Evolutionary conservation across 2,113 vertebrate genomes (phyloP).

Genomic region (Saccopteryx bilineata): DNA sequence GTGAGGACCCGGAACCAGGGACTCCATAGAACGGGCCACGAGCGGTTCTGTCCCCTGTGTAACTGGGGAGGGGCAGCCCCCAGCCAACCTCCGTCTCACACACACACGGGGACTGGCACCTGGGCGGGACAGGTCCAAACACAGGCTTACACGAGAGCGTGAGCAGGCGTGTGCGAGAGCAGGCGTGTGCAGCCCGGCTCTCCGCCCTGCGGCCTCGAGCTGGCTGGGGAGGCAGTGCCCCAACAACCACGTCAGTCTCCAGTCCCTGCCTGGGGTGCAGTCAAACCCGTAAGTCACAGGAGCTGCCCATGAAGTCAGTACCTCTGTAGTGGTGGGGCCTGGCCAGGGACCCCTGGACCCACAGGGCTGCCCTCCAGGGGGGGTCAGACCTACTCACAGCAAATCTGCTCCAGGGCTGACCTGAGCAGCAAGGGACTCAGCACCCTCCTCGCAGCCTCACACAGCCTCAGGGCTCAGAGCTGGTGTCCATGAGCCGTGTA

Average conservation of each 20-base stretch:
- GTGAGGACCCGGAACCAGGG: not conserved
- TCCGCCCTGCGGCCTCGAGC: not conserved
- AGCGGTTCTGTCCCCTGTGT: accelerated
- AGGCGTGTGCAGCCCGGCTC: accelerated
- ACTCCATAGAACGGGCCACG: not conserved
- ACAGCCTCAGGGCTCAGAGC: too few species aligned
- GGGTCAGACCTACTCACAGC: not conserved
- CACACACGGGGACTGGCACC: too few species aligned
- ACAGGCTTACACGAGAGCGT: accelerated
- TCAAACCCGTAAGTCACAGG: not conserved
- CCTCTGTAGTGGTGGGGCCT: accelerated
- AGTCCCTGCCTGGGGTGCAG: not conserved
- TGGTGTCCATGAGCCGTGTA: accelerated
- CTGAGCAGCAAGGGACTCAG: not conserved
- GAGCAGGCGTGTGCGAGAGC: not conserved
- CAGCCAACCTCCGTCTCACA: too few species aligned
- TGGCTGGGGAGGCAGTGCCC: not conserved
- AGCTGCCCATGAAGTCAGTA: accelerated
- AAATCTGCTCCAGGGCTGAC: not conserved
- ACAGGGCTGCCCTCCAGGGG: not conserved
- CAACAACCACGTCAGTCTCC: not conserved
- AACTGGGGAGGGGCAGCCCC: not conserved
- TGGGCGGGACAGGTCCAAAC: too few species aligned
- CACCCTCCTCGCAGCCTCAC: not conserved
- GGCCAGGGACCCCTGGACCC: not conserved